Evolutionary conservation across 2,888 invertebrate genomes (phyloP).

Genomic region (Pediacus dermestoides): DNA sequence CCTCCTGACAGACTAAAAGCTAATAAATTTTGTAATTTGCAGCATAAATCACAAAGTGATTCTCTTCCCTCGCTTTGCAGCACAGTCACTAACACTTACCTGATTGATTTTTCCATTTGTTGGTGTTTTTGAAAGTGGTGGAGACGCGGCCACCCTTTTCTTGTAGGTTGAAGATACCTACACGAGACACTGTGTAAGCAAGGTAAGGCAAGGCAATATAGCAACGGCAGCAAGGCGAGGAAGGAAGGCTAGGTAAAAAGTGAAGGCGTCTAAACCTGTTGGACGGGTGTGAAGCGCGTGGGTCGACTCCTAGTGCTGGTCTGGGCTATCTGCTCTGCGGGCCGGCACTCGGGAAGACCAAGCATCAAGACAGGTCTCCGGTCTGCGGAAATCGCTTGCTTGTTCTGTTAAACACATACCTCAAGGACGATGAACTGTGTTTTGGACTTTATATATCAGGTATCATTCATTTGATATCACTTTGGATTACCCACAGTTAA

Average conservation of each 20-base stretch:
- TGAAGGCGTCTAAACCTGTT: conserved; percentile 53
- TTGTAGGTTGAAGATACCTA: too few relatives aligned
- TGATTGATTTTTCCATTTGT: too few relatives aligned
- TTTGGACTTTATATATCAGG: conserved; percentile 9
- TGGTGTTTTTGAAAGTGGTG: too few relatives aligned
- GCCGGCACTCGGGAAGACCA: conserved; percentile 26
- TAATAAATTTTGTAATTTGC: too few relatives aligned
- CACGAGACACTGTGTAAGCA: conserved; percentile 14
- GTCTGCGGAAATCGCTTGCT: conserved; percentile 33
- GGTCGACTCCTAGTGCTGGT: conserved; percentile 46
- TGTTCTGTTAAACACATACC: conserved; percentile 25
- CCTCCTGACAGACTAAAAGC: too few relatives aligned
- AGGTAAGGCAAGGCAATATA: conserved; percentile 23
- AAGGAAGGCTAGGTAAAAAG: conserved; percentile 42
- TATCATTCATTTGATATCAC: conserved; percentile 6
- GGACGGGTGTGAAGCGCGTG: conserved; percentile 51
- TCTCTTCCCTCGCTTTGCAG: too few relatives aligned
- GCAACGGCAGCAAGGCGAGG: conserved; percentile 22
- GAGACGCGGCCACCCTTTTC: too few relatives aligned
- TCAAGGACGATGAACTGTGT: conserved; percentile 37
- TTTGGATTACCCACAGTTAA: conserved; percentile 2
- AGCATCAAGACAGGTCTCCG: conserved; percentile 32
- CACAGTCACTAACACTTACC: too few relatives aligned
- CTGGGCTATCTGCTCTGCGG: conserved; percentile 16
- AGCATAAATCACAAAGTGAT: too few relatives aligned